A percentile compares a stretch with the other conserved stretches of the same genome.
These are phyloP conservation scores for Melanocharis versteri DNA, from an alignment of 2,113 vertebrate genomes.

Conservation along the genomic window DNA sequence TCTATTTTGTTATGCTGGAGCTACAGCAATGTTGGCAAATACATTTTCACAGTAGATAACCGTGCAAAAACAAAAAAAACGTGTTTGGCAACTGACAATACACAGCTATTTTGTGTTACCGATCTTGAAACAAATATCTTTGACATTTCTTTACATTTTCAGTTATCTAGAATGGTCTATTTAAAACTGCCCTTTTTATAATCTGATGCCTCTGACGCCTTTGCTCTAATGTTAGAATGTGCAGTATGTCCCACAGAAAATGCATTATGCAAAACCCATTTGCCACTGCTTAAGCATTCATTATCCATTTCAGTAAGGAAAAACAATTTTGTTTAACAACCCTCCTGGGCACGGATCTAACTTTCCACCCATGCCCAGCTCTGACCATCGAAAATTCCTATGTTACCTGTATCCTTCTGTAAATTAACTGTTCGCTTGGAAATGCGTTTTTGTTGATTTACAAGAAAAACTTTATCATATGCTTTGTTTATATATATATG, in stretches of 20 bases:
- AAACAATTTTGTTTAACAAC: background rate
- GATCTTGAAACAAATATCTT: background rate
- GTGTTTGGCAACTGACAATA: background rate
- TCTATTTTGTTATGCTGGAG: background rate
- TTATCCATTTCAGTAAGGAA: background rate
- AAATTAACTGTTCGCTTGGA: background rate
- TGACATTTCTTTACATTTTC: background rate
- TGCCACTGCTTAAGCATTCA: background rate
- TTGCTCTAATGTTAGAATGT: background rate
- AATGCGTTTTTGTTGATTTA: background rate
- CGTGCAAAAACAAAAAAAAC: background rate
- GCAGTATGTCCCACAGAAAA: background rate
- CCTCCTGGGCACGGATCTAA: background rate
- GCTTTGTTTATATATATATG: background rate
- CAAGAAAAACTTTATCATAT: background rate
- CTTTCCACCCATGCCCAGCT: background rate
- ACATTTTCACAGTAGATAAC: background rate
- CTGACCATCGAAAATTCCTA: background rate
- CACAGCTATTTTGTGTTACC: rapidly evolving
- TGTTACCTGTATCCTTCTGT: background rate
- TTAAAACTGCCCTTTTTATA: background rate
- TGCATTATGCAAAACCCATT: background rate
- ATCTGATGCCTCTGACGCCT: background rate
- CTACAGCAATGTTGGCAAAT: background rate
- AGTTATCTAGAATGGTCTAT: background rate